Evolutionary conservation across 53 echinoderm and acorn worm species (phyloP).

Genomic region (Paelopatides confundens): DNA sequence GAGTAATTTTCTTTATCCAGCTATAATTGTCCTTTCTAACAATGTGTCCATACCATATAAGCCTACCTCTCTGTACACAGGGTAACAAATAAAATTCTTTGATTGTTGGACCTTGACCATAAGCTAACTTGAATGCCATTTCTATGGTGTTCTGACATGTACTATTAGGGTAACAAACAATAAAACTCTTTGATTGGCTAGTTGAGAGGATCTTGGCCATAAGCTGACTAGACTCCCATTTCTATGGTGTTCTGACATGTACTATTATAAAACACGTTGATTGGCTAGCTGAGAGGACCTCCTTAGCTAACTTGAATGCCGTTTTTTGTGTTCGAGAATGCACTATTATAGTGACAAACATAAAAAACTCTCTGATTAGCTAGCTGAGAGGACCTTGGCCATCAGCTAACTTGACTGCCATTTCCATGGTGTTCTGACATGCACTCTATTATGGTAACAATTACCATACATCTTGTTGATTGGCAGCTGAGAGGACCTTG

Average conservation of each 20-base stretch:
- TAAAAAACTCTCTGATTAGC: slow-evolving; percentile 82
- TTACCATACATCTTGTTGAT: background rate
- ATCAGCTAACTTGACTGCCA: slow-evolving; percentile 90
- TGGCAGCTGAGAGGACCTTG: too few relatives aligned
- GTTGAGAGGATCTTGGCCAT: slow-evolving; percentile 73
- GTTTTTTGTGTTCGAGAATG: too few relatives aligned
- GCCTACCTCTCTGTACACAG: too few relatives aligned
- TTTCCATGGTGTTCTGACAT: slow-evolving; percentile 88
- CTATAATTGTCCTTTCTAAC: too few relatives aligned
- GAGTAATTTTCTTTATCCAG: too few relatives aligned
- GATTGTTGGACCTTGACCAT: too few relatives aligned
- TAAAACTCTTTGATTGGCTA: background rate
- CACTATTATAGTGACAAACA: slow-evolving; percentile 92
- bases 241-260: slow-evolving; percentile 88
- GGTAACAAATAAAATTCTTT: slow-evolving; percentile 89
- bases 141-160: too few relatives aligned
- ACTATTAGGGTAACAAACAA: too few relatives aligned
- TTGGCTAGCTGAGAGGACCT: background rate
- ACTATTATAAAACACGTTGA: background rate
- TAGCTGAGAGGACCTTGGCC: slow-evolving; percentile 70
- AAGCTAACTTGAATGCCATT: too few relatives aligned
- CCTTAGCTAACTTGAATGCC: too few relatives aligned
- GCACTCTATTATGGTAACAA: slow-evolving; percentile 5
- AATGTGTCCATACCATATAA: too few relatives aligned
- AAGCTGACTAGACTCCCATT: slow-evolving; percentile 89